Evolutionary conservation across 2,113 vertebrate species (phyloP), one percentile per base, ranked within the genome.

Genomic region (Zosterops borbonicus): DNA sequence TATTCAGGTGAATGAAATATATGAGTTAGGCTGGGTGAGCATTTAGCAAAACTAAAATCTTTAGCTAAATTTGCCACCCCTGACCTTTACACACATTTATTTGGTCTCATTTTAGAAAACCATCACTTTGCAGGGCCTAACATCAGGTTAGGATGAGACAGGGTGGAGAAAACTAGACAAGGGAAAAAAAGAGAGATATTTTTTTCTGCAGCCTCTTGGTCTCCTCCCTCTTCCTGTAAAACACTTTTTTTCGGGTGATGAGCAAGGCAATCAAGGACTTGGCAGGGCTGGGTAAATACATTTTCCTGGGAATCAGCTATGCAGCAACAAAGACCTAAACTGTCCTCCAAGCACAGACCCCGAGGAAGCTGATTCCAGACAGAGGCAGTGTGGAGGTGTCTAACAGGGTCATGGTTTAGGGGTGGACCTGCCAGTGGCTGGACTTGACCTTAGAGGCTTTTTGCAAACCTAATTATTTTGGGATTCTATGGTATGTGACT

Each of bases 1-100:
- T 90, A 78, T 93, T 86, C 92, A 93, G 90, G 90, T 93, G 90
- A 20, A 83, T 68, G 64, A 96, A 94, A 92, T 93, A 93, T 64
- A 53, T 9, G 92, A 81, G 56, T 62, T 24, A n/a, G 73, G 18
- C 79, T 76, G 83, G 63, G 52, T 7, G 68, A 93, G 29, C 90
- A 89, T 86, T 93, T 96, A 95, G 64, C 56, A 94, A 90, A 96
- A 96, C 88, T 95, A 89, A 94, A 96, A 78, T 68, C 92, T 97
- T 97, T 92, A 75, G 94, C 90, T 95, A 60, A 70, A 83, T 90
- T 95, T 70, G 17, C 76, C 79, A 90, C 58, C 79, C 12, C 39
- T 95, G 90, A 94, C 88, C 90, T 95, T 85, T 70, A 5, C 41
- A 53, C 37, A 42, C 85, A 94, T 90, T 90, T 86, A 70, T 97